Evolutionary conservation across 2,797 vertebrate species (phyloP).

Genomic region (Echeneis naucrates): DNA sequence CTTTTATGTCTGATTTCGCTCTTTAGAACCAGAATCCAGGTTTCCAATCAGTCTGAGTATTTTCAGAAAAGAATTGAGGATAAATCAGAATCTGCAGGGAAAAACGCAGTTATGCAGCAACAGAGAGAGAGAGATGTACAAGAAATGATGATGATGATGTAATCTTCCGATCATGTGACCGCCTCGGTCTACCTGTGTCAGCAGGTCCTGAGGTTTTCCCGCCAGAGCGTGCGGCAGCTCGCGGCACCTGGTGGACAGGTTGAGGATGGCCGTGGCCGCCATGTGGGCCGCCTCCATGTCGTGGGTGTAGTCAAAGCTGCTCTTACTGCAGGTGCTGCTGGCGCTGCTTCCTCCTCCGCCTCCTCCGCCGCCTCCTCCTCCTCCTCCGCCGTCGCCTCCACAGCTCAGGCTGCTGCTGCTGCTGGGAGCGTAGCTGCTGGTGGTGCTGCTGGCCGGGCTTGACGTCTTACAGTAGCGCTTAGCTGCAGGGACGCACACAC

Average conservation of each 20-base stretch:
- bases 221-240: slow-evolving; percentile 97
- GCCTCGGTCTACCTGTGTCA: slow-evolving; percentile 93
- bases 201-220: slow-evolving; percentile 94
- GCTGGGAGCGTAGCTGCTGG: slow-evolving; percentile 98
- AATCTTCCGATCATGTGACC: too few species aligned
- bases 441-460: slow-evolving; percentile 97
- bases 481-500: slow-evolving; percentile 80
- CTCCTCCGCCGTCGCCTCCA: slow-evolving; percentile 88
- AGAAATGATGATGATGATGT: too few species aligned
- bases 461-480: slow-evolving; percentile 99
- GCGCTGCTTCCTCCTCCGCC: slow-evolving; percentile 98
- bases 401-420: slow-evolving; percentile 95
- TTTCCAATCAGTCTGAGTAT: too few species aligned
- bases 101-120: too few species aligned
- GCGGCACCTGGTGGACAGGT: slow-evolving; percentile 97
- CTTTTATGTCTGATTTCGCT: too few species aligned
- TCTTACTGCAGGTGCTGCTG: slow-evolving; percentile 99
- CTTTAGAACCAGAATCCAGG: too few species aligned
- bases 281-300: slow-evolving; percentile 99
- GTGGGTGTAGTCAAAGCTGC: slow-evolving; percentile 99
- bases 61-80: too few species aligned
- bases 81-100: too few species aligned
- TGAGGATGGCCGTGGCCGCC: slow-evolving; percentile 98
- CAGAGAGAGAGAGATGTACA: too few species aligned
- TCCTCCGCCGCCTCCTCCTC: slow-evolving; percentile 85